Evolutionary conservation across 37 sponge, comb jelly and placozoan species (phyloP).

Genomic region (Eunapius fragilis): DNA sequence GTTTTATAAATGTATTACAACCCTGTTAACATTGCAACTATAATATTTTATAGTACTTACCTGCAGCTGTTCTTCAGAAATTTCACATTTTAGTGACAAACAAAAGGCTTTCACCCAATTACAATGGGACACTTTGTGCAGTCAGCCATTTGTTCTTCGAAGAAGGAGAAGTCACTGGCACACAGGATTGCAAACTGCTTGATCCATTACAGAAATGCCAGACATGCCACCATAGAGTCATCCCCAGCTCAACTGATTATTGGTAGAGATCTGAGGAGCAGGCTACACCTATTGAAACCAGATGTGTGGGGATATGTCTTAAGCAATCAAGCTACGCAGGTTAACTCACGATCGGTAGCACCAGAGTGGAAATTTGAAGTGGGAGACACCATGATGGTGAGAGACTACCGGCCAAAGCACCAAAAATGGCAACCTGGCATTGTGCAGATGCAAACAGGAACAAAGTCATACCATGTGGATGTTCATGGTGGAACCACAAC

Average conservation of each 20-base stretch:
- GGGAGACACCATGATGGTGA: background rate
- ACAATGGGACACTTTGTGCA: conserved; percentile 46
- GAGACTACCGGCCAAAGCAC: background rate
- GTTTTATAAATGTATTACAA: too few relatives aligned
- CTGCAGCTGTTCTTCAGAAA: too few relatives aligned
- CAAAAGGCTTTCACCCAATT: conserved; percentile 47
- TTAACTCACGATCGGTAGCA: background rate
- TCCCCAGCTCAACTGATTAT: conserved; percentile 1
- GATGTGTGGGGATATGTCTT: background rate
- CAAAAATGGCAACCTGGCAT: too few relatives aligned
- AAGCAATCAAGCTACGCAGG: background rate
- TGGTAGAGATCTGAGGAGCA: background rate
- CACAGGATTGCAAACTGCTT: conserved; percentile 2
- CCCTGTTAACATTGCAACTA: too few relatives aligned
- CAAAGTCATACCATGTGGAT: too few relatives aligned
- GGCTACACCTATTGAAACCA: background rate
- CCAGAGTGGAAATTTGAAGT: background rate
- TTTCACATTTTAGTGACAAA: too few relatives aligned
- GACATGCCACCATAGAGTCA: conserved; percentile 26
- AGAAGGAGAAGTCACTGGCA: background rate
- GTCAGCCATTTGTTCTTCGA: background rate
- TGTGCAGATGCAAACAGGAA: too few relatives aligned
- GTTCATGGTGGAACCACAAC: too few relatives aligned
- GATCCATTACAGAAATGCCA: conserved; percentile 2
- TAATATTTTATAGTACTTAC: too few relatives aligned